These are phyloP conservation scores for Phalacrocorax aristotelis DNA, from an alignment of 2,113 vertebrate species.

Conservation along the genomic window DNA sequence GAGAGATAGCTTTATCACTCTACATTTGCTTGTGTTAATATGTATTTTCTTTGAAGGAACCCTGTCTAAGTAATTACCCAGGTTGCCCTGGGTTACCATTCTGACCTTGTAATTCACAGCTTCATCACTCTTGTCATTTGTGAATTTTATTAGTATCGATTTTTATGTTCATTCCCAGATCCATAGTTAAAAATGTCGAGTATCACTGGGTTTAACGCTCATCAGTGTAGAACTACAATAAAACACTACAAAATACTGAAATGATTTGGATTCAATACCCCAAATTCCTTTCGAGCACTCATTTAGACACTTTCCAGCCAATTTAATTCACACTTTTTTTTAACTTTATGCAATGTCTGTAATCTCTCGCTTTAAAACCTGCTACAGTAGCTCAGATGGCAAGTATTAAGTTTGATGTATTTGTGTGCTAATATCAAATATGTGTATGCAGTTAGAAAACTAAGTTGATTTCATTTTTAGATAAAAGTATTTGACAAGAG, in stretches of 20 bases:
- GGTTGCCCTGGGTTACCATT: background rate
- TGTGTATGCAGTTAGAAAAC: background rate
- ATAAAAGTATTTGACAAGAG: background rate
- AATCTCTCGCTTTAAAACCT: background rate
- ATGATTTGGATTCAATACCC: background rate
- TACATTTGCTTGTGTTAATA: background rate
- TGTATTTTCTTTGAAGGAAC: background rate
- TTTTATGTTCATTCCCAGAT: background rate
- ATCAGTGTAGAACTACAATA: background rate
- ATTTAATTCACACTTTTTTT: background rate
- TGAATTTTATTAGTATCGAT: background rate
- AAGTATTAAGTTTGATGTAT: background rate
- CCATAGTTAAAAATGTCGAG: background rate
- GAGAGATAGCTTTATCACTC: fast-evolving
- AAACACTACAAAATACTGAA: background rate
- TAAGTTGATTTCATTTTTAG: background rate
- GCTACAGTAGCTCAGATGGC: background rate
- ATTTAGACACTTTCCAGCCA: background rate
- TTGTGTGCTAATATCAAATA: background rate
- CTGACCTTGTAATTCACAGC: background rate
- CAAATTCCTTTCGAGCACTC: background rate
- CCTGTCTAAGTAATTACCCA: background rate
- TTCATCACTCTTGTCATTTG: background rate
- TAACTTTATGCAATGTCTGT: background rate
- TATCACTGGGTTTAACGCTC: background rate